Percentiles rank a stretch among this genome's conserved stretches.
Conservation (phyloP, 2,888 invertebrate species). For the Anorthoa munda region DNA sequence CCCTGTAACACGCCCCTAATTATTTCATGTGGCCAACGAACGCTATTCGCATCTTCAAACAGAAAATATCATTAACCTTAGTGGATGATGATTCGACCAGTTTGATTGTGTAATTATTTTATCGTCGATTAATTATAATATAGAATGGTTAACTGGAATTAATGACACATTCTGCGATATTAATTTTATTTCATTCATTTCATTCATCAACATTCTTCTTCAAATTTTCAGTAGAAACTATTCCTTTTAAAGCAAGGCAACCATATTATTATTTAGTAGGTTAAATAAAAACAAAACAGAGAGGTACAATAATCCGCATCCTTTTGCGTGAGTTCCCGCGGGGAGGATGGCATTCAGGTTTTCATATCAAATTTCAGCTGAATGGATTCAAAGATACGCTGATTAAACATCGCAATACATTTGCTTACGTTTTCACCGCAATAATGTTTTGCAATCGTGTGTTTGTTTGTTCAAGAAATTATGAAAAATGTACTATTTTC, state of each 20-base stretch:
- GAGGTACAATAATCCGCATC: conserved; percentile 23
- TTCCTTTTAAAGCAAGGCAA: not conserved
- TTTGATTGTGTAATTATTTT: conserved; percentile 59
- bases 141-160: conserved; percentile 24
- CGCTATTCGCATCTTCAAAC: conserved; percentile 61
- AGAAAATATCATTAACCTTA: conserved; percentile 64
- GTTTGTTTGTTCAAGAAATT: conserved; percentile 46
- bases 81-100: conserved; percentile 58
- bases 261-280: not conserved
- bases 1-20: conserved; percentile 64
- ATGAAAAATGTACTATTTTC: conserved; percentile 41
- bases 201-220: not conserved
- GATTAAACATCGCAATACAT: conserved; percentile 74
- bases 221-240: not conserved
- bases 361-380: conserved; percentile 73
- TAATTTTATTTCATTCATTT: conserved; percentile 15
- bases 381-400: conserved; percentile 77
- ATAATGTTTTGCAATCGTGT: conserved; percentile 45
- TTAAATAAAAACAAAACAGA: conserved; percentile 42
- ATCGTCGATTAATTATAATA: conserved; percentile 48
- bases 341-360: conserved; percentile 53
- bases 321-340: conserved; percentile 43
- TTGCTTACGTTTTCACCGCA: conserved; percentile 51
- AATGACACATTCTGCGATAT: conserved; percentile 9
- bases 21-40: conserved; percentile 55